Percentiles rank a stretch among this genome's conserved stretches.
phyloP scores from a whole-genome alignment of 2,113 vertebrate species.

The Gavia stellata region DNA sequence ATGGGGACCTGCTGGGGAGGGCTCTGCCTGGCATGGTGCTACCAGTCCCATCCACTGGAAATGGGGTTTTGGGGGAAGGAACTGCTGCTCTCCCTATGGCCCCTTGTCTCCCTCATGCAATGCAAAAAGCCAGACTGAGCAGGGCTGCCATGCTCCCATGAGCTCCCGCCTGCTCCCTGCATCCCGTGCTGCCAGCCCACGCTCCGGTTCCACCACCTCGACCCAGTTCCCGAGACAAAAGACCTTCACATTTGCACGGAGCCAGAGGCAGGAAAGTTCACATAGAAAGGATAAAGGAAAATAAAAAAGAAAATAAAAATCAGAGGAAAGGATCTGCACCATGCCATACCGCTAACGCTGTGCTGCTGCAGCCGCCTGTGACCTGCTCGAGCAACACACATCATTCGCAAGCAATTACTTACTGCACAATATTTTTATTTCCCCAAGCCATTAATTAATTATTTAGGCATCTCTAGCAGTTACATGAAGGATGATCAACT shows the following conservation, averaged over 20 bases:
- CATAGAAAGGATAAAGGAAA: background rate
- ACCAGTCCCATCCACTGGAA: background rate
- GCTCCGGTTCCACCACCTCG: background rate
- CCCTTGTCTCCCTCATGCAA: background rate
- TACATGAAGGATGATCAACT: background rate
- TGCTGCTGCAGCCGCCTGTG: background rate
- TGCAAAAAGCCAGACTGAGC: background rate
- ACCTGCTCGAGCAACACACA: background rate
- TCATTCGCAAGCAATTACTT: background rate
- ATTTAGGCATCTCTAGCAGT: constrained; percentile 37
- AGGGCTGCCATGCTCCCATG: background rate
- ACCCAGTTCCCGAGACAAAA: background rate
- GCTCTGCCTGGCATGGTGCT: background rate
- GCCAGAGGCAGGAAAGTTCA: background rate
- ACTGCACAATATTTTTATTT: constrained; percentile 33
- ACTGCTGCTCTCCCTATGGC: background rate
- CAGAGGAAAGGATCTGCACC: background rate
- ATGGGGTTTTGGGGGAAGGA: background rate
- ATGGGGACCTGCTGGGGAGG: background rate
- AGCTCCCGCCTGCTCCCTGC: background rate
- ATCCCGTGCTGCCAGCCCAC: background rate
- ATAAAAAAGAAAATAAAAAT: background rate
- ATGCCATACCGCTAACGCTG: rapidly evolving
- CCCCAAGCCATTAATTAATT: constrained; percentile 44
- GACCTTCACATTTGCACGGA: background rate